Evolutionary conservation across 30 jellyfish, hydroid and myxozoan genomes (phyloP).

Genomic region (Haliclystus octoradiatus): DNA sequence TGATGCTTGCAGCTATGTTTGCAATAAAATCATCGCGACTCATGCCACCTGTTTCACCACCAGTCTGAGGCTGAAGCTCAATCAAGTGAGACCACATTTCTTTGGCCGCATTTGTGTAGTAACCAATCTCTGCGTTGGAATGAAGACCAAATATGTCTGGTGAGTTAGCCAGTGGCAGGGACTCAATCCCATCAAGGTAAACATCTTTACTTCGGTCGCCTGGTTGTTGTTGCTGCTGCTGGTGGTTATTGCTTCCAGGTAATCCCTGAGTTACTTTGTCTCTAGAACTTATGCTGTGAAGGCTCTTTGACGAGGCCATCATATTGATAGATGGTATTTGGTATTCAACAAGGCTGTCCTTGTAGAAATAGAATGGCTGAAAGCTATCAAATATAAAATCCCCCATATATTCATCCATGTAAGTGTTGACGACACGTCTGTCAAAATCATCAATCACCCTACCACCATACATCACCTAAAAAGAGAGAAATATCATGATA

Average conservation of each 20-base stretch:
- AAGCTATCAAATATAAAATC: constrained; percentile 90
- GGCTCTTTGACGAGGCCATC: too few species aligned
- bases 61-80: constrained; percentile 96
- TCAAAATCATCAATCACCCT: constrained; percentile 92
- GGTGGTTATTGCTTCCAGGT: too few species aligned
- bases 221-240: too few species aligned
- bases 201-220: constrained; percentile 84
- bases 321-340: too few species aligned
- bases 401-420: constrained; percentile 98
- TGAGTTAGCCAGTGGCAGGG: constrained; percentile 67
- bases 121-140: constrained; percentile 94
- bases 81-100: constrained; percentile 89
- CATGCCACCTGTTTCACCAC: constrained; percentile 84
- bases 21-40: constrained; percentile 94
- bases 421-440: constrained; percentile 89
- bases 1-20: constrained; percentile 82
- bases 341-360: constrained; percentile 73
- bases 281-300: too few species aligned
- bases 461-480: constrained; percentile 96
- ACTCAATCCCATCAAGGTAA: constrained; percentile 74
- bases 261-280: too few species aligned
- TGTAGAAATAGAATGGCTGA: constrained; percentile 91
- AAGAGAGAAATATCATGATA: neutral
- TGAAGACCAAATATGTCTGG: constrained; percentile 94
- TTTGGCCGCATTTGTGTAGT: constrained; percentile 91